Base-by-base conservation (phyloP, 2,113 vertebrate genomes). In the Eublepharis macularius region DNA sequence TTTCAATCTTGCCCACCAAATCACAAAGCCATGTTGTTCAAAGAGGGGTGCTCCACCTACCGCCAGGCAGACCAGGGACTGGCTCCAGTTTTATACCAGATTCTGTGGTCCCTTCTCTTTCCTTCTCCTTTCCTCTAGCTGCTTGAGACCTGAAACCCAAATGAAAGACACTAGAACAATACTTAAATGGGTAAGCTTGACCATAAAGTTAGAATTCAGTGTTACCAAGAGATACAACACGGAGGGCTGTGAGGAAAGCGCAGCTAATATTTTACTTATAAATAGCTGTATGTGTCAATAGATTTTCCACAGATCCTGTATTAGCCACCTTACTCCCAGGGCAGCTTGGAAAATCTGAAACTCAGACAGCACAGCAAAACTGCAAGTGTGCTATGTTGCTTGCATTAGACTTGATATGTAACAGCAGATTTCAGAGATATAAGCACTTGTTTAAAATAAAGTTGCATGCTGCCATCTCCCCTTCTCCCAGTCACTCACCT, bases 11-110 rank as follows among this genome's bases (percentile, higher is more conserved):
- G 39, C 26, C 17, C 47, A 47, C 10, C 65, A 80, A 43, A 63
- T 24, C 63, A 80, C 29, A 34, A 65, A 43, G 21, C 34, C 51
- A 36, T 41, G 19, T 41, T 41, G 29, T 13, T n/a, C 39, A 69
- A 34, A n/a, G 4, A 80, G n/a, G 32, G 86, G 43, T 17, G 80
- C 76, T n/a, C 49, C 17, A 57, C 73, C 92, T 86, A 99, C 98
- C 98, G 96, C 98, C 98, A 4, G 98, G 98, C 60, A 99, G 96
- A 10, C 98, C 98, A 65, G 98, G 98, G 21, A 99, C 98, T 13
- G 98, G 98, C 90, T 99, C 98, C 10, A 99, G 93, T 93, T 97
- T 98, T 93, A 97, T 98, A 19, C 98, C 98, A 0, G 97, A 97
- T 88, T 99, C 98, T 81, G 95, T 97, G 84, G 97, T 95, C 12